Conservation (phyloP, 1,140 invertebrate species). For the Pantala flavescens region DNA sequence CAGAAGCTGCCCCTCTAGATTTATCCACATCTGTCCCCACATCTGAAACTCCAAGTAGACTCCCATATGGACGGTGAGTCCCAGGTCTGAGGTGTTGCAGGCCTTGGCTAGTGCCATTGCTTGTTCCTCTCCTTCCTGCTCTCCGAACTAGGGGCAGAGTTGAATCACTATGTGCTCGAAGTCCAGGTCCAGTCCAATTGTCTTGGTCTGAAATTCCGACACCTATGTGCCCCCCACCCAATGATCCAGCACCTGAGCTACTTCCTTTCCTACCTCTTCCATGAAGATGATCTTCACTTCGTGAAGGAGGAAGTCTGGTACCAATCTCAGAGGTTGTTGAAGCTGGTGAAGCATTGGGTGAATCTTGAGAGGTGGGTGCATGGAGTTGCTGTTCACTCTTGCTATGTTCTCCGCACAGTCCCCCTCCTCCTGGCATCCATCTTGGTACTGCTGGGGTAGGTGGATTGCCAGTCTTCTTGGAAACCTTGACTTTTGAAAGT, state of each 20-base stretch:
- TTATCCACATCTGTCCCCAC: background rate
- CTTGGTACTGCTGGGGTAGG: background rate
- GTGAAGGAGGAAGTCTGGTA: constrained; percentile 52
- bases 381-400: constrained; percentile 69
- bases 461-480: background rate
- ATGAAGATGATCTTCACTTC: constrained; percentile 63
- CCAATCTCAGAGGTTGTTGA: constrained; percentile 2
- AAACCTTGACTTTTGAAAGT: background rate
- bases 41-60: background rate
- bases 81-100: background rate
- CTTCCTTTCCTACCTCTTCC: constrained; percentile 39
- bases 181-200: background rate
- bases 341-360: constrained; percentile 8
- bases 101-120: background rate
- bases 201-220: background rate
- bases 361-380: background rate
- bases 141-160: constrained; percentile 1
- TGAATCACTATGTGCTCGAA: constrained; percentile 16
- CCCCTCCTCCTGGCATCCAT: background rate
- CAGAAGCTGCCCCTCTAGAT: background rate
- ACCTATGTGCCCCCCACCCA: background rate
- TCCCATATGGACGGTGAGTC: background rate
- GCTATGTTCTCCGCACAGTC: constrained; percentile 56
- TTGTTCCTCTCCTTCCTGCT: background rate
- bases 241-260: background rate